Evolutionary conservation across 2,113 vertebrate species (phyloP), one percentile per base, ranked within the genome.

Genomic region (Calidris pygmaea): DNA sequence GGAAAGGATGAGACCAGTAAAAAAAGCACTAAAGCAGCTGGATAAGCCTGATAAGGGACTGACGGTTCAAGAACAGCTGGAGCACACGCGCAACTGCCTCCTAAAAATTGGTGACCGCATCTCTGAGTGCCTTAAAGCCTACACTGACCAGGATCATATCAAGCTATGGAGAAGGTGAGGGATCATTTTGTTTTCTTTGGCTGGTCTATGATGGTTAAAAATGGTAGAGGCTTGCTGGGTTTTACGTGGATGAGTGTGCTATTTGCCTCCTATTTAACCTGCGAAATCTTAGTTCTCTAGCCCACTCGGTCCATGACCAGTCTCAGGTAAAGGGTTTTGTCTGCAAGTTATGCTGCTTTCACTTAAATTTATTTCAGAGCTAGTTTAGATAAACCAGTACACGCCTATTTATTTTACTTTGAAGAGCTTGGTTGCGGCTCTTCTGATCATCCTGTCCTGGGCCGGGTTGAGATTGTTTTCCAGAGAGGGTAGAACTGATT

Each of bases 61-160:
- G 74, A 98, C 97, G 0, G 99, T 99, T 72, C 99, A 99, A 77
- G 99, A 99, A 41, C 99, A 99, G 98, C 98, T 99, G 79, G 99
- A 99, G 97, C 99, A 99, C 97, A 99, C 99, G 1, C 99, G 99
- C 55, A 99, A 98, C 92, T 99, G 99, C 92, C 98, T 99, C 88
- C 98, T 99, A 78, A 99, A 99, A 97, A 99, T 99, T 0, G 99
- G 99, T 67, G 99, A 99, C 97, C 99, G 99, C 30, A 99, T 99
- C 97, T 99, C 99, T 39, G 99, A 99, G 98, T 99, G 99, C 98
- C 99, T 99, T 97, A 99, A 99, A 98, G 98, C 98, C 39, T 99
- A 99, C 97, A 99, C 90, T 32, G 99, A 99, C 97, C 98, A 99
- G 11, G 99, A 99, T 74, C 99, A 99, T 26, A 98, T 99, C 91